Evolutionary conservation across 53 echinoderm and acorn worm genomes (phyloP).

Genomic region (Mesocentrotus franciscanus): DNA sequence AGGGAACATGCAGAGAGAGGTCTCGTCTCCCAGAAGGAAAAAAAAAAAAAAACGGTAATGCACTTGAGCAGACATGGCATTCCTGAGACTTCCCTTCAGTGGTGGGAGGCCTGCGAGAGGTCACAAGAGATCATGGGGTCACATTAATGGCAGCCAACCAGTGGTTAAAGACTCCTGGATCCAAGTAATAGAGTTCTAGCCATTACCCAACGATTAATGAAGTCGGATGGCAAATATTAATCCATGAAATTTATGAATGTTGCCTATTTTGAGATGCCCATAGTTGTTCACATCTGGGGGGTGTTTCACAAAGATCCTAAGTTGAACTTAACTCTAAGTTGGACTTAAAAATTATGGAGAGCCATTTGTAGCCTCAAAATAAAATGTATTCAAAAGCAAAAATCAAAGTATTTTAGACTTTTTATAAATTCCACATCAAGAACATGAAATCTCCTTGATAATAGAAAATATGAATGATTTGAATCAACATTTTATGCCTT

Average conservation of each 20-base stretch:
- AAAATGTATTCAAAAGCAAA: too few relatives aligned
- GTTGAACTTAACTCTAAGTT: too few relatives aligned
- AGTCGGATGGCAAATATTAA: not conserved
- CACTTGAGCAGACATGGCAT: conserved; percentile 46
- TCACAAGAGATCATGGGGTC: conserved; percentile 41
- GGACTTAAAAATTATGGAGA: too few relatives aligned
- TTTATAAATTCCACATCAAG: too few relatives aligned
- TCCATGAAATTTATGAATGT: not conserved
- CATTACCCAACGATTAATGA: not conserved
- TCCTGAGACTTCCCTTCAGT: conserved; percentile 52
- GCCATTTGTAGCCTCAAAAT: too few relatives aligned
- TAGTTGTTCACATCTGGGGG: too few relatives aligned
- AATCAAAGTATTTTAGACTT: too few relatives aligned
- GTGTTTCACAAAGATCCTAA: too few relatives aligned
- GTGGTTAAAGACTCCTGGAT: conserved; percentile 43
- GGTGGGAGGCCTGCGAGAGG: conserved; percentile 56
- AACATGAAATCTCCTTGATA: too few relatives aligned
- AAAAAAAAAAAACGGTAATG: not conserved
- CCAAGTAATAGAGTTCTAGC: not conserved
- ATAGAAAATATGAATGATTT: too few relatives aligned
- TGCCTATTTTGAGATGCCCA: not conserved
- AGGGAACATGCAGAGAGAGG: conserved; percentile 1
- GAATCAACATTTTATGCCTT: too few relatives aligned
- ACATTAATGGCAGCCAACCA: conserved; percentile 57
- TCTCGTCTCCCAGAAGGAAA: not conserved